Base-by-base conservation (phyloP, 2,113 vertebrate species). In the Marmota flaviventris region DNA sequence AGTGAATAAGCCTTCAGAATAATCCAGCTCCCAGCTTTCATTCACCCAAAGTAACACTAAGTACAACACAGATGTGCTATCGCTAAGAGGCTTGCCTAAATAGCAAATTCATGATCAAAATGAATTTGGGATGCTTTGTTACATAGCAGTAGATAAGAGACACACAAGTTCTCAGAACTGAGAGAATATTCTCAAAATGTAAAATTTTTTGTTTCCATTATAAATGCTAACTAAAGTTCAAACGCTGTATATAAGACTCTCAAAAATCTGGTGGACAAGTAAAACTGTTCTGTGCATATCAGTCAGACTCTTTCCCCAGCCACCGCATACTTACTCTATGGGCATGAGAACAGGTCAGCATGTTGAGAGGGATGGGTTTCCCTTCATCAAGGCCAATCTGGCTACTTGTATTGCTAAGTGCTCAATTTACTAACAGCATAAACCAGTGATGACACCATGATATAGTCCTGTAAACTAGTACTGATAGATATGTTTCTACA, bases 171-270 rank as follows among this genome's bases (percentile, higher is more conserved):
- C 91, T 79, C 22, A 39, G 78, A 91, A 63, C 4, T 56, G 51
- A 56, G 67, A 51, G 10, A 69, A 61, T 69, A 69, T 16, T 69
- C 70, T 58, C 69, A 86, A 85, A 92, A 72, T 63, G 5, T 77
- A 94, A 96, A 93, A 65, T 86, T 70, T 67, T 76, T 82, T 86
- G 10, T 69, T 69, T 81, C 27, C 18, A 78, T 82, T 82, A 42
- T 37, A 16, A 70, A 77, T 42, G 45, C 53, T 94, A 83, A 65
- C 45, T 67, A 92, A 61, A 73, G 39, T 18, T 82, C 73, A 89
- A 51, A 53, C 70, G 85, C 34, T 82, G 11, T 37, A 94, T 37
- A 73, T 24, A 48, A 45, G 27, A 32, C 42, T 51, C 14, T 89
- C 77, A 83, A 65, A 89, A 89, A 51, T 45, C 25, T 78, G n/a